A percentile compares a stretch with the other conserved stretches of the same genome.
Conservation (phyloP, 2,113 vertebrate species). For the Cochlearius cochlearius region DNA sequence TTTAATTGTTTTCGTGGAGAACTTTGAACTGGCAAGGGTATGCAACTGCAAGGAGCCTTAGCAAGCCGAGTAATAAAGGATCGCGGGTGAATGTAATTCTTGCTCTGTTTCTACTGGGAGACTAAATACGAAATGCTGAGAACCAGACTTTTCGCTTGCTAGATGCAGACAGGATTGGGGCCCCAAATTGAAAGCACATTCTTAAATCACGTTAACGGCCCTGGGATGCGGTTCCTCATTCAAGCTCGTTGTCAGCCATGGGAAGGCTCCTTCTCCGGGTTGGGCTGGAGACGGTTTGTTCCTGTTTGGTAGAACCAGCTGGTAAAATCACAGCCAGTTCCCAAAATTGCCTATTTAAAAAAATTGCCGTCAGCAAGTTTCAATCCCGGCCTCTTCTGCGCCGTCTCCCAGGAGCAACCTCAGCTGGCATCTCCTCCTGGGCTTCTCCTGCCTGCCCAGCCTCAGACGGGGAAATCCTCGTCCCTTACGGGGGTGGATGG, state of each 20-base stretch:
- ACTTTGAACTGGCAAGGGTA: not conserved
- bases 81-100: not conserved
- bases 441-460: not conserved
- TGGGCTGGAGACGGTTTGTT: not conserved
- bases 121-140: not conserved
- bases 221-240: not conserved
- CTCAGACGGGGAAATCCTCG: not conserved
- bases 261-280: not conserved
- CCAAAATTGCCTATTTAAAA: not conserved
- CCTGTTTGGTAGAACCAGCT: not conserved
- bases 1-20: not conserved
- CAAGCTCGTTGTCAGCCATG: not conserved
- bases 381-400: not conserved
- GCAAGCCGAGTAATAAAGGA: not conserved
- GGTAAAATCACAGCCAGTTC: not conserved
- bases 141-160: not conserved
- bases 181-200: conserved; percentile 6
- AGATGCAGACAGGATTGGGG: not conserved
- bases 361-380: not conserved
- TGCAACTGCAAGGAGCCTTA: not conserved
- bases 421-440: not conserved
- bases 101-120: not conserved
- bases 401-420: not conserved
- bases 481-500: not conserved
- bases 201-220: not conserved